phyloP scores from a whole-genome alignment of 1,140 invertebrate species.

The Drosophila guanche region DNA sequence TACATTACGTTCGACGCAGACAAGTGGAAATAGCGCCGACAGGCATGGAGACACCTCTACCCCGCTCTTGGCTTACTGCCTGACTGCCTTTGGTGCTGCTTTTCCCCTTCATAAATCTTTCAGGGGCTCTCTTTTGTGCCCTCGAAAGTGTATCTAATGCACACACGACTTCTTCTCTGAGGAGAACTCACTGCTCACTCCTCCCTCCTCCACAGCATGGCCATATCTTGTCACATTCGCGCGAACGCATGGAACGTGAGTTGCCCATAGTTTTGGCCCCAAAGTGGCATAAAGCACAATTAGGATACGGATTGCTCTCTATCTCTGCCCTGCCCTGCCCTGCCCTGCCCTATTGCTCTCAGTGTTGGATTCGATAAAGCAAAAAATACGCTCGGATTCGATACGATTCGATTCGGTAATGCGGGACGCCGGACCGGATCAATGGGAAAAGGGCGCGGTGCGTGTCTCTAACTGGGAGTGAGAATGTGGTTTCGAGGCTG shows the following conservation, averaged over 20 bases:
- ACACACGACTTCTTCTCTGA: too few relatives aligned
- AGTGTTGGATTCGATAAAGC: conserved; percentile 28
- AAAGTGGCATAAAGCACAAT: conserved; percentile 45
- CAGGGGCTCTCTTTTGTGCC: too few relatives aligned
- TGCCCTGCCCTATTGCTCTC: not conserved
- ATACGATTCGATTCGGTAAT: not conserved
- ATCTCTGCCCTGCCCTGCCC: conserved; percentile 1
- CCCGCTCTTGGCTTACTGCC: not conserved
- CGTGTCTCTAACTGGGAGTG: not conserved
- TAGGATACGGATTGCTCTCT: conserved; percentile 22
- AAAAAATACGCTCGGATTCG: conserved; percentile 8
- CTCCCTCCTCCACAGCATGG: too few relatives aligned
- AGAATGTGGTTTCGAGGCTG: not conserved
- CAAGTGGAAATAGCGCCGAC: conserved; percentile 56
- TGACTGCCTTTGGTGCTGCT: not conserved
- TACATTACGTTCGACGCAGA: conserved; percentile 55
- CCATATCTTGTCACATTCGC: too few relatives aligned
- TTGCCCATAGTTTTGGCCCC: not conserved
- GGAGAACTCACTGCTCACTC: too few relatives aligned
- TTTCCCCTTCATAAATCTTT: not conserved
- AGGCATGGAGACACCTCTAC: not conserved
- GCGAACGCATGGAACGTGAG: too few relatives aligned
- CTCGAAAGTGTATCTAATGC: too few relatives aligned
- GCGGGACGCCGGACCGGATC: too few relatives aligned
- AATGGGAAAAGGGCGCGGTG: too few relatives aligned